phyloP scores from a whole-genome alignment of 2,113 vertebrate genomes.

The Rana temporaria region DNA sequence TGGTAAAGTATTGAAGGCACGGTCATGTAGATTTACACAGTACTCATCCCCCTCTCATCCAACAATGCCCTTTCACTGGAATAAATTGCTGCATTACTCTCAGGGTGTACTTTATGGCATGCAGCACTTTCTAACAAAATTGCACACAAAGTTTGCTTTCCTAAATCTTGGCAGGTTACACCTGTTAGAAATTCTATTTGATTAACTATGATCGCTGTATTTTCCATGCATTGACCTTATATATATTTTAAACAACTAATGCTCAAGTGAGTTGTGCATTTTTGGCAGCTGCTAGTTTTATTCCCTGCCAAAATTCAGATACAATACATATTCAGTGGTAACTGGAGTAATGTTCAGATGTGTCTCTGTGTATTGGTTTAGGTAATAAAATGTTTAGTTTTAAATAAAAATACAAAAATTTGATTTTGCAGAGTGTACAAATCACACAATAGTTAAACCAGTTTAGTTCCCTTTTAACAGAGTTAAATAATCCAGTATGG shows the following conservation, averaged over 20 bases:
- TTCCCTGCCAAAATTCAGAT: background rate
- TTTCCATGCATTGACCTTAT: background rate
- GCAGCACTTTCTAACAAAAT: background rate
- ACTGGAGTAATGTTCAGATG: background rate
- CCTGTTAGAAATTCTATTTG: background rate
- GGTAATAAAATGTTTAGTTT: too few relatives aligned
- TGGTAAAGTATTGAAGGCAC: too few relatives aligned
- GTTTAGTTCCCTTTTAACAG: too few relatives aligned
- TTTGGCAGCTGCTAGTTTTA: conserved; percentile 4
- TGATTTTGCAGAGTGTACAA: background rate
- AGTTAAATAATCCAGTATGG: too few relatives aligned
- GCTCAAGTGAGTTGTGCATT: background rate
- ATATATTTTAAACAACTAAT: background rate
- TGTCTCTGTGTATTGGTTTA: too few relatives aligned
- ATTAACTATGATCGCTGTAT: background rate
- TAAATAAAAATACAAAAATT: too few relatives aligned
- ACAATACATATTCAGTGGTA: background rate
- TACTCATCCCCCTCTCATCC: too few relatives aligned
- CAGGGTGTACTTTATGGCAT: too few relatives aligned
- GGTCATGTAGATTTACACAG: too few relatives aligned
- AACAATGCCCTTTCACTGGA: too few relatives aligned
- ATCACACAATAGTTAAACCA: background rate
- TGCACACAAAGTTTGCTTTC: background rate
- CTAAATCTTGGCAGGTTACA: background rate
- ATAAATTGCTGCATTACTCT: too few relatives aligned